These are phyloP conservation scores for Suillia variegata DNA, from an alignment of 2,888 invertebrate genomes.

Conservation along the genomic window DNA sequence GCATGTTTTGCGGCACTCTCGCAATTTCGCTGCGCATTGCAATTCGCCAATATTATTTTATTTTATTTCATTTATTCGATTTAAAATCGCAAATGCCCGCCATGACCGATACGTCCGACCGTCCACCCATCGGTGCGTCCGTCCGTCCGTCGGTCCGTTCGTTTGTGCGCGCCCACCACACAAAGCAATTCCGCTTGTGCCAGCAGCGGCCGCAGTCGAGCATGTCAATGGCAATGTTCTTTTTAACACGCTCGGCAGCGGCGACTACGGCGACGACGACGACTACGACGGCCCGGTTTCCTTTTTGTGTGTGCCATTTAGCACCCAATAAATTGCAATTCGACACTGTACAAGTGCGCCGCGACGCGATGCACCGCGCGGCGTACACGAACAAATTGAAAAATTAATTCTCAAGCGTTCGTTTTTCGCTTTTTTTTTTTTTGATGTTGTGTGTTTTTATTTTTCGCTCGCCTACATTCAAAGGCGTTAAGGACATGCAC, in stretches of 20 bases:
- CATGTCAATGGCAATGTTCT: no score
- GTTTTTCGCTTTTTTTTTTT: neutral
- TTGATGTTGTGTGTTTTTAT: neutral
- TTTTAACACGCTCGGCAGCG: no score
- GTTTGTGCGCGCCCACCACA: no score
- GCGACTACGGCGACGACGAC: no score
- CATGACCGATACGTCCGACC: neutral
- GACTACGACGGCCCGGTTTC: no score
- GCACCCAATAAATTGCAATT: conserved; percentile 5
- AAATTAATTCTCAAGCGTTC: neutral
- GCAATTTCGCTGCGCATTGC: neutral
- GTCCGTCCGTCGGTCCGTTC: no score
- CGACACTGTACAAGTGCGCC: neutral
- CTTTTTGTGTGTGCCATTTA: neutral
- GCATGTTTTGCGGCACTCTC: neutral
- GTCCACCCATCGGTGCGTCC: no score
- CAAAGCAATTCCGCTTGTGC: no score
- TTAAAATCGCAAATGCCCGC: neutral
- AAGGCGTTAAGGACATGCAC: no score
- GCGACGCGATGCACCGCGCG: neutral
- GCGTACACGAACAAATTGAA: neutral
- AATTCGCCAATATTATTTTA: neutral
- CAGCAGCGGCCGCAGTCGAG: no score
- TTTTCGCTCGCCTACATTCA: no score
- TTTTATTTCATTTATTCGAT: neutral